Conservation (phyloP, 2,888 invertebrate species). For the Brenthis hecate region DNA sequence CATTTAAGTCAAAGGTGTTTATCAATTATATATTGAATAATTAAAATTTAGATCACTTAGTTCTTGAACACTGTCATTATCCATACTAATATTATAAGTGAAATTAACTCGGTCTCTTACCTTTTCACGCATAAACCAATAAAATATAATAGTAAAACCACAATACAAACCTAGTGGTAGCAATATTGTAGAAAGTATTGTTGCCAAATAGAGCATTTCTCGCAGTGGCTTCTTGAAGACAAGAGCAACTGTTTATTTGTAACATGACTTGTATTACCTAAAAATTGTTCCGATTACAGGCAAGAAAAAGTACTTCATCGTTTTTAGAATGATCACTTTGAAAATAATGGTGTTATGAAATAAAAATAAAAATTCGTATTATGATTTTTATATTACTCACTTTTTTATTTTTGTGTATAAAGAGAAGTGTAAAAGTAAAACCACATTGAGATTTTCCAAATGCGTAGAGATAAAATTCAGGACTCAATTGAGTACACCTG, state of each 20-base stretch:
- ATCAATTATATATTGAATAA: no score
- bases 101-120: no score
- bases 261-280: not conserved
- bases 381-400: no score
- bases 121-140: no score
- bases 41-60: no score
- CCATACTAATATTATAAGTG: no score
- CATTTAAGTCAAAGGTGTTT: no score
- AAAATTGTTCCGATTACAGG: not conserved
- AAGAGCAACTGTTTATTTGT: constrained; percentile 10
- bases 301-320: no score
- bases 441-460: not conserved
- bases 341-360: no score
- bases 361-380: no score
- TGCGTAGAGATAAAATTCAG: constrained; percentile 20
- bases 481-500: constrained; percentile 20
- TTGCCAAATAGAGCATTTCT: constrained; percentile 3
- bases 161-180: constrained; percentile 6
- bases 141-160: not conserved
- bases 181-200: not conserved
- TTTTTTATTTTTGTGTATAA: not conserved
- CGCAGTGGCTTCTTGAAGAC: not conserved
- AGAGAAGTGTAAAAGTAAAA: not conserved
- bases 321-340: no score
- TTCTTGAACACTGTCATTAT: no score